A percentile compares a stretch with the other conserved stretches of the same genome.
phyloP scores from a whole-genome alignment of 1,140 invertebrate species.

The Drosophila burlai region DNA sequence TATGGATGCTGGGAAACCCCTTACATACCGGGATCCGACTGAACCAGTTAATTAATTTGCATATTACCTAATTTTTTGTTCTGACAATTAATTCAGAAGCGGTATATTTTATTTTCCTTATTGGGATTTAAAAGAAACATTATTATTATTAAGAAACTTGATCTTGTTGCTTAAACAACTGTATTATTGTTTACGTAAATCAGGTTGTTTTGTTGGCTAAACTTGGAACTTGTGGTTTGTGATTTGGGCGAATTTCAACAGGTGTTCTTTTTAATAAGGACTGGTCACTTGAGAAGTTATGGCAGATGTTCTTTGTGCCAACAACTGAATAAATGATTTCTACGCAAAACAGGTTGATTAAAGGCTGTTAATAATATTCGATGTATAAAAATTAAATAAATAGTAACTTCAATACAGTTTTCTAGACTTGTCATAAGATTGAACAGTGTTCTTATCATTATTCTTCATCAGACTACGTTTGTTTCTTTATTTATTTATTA shows the following conservation, averaged over 20 bases:
- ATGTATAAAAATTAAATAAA: too few species aligned
- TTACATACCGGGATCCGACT: too few species aligned
- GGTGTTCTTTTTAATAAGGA: background rate
- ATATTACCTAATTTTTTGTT: background rate
- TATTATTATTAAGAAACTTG: background rate
- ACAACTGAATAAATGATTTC: too few species aligned
- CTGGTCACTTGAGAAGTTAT: background rate
- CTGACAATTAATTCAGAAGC: too few species aligned
- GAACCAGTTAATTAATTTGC: background rate
- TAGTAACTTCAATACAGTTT: too few species aligned
- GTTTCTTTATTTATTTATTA: too few species aligned
- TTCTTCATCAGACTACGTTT: too few species aligned
- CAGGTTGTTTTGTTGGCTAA: background rate
- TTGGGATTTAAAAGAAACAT: too few species aligned
- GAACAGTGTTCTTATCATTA: too few species aligned
- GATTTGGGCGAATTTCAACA: background rate
- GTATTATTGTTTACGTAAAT: background rate
- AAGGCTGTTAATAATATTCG: background rate
- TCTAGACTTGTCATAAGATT: too few species aligned
- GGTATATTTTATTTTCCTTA: too few species aligned
- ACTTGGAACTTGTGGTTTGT: background rate
- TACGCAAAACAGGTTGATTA: background rate
- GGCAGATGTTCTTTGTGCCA: constrained; percentile 4
- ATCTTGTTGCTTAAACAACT: background rate
- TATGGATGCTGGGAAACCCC: too few species aligned